Conservation (phyloP, 2,888 invertebrate genomes). For the Linnaemya vulpina region DNA sequence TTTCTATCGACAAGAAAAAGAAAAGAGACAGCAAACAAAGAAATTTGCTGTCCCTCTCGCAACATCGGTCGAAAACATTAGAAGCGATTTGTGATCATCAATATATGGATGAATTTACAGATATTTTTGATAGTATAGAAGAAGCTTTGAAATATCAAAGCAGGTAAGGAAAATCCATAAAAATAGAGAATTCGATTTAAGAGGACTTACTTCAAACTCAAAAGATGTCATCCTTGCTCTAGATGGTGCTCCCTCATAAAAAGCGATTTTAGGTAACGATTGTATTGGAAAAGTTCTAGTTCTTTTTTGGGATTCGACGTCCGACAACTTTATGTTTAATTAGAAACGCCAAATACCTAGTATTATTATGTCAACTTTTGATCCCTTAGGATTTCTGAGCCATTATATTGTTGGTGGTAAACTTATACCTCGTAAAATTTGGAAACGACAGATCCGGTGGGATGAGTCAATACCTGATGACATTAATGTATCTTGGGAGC, state of each 20-base stretch:
- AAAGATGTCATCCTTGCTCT: conserved; percentile 19
- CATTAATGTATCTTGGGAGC: conserved; percentile 12
- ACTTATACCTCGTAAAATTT: conserved; percentile 47
- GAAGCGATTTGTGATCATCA: conserved; percentile 49
- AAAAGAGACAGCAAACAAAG: too few species aligned
- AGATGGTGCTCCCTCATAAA: conserved; percentile 16
- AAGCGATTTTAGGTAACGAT: not conserved
- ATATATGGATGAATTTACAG: conserved; percentile 67
- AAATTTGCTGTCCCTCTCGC: too few species aligned
- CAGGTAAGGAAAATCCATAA: conserved; percentile 47
- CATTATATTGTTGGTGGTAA: conserved; percentile 46
- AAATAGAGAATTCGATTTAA: conserved; percentile 54
- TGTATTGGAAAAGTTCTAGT: conserved; percentile 19
- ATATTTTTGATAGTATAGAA: too few species aligned
- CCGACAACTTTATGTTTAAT: conserved; percentile 38
- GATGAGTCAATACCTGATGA: conserved; percentile 48
- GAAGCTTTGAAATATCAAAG: conserved; percentile 49
- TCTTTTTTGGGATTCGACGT: conserved; percentile 40
- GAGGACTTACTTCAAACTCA: conserved; percentile 57
- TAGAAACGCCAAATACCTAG: conserved; percentile 48
- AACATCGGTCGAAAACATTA: conserved; percentile 47
- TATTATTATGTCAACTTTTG: conserved; percentile 53
- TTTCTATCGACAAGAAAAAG: too few species aligned
- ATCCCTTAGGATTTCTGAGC: conserved; percentile 51
- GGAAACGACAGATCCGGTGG: conserved; percentile 39